Evolutionary conservation across 2,888 invertebrate species (phyloP), one percentile per base, ranked within the genome.

Genomic region (Nomada goodeniana): DNA sequence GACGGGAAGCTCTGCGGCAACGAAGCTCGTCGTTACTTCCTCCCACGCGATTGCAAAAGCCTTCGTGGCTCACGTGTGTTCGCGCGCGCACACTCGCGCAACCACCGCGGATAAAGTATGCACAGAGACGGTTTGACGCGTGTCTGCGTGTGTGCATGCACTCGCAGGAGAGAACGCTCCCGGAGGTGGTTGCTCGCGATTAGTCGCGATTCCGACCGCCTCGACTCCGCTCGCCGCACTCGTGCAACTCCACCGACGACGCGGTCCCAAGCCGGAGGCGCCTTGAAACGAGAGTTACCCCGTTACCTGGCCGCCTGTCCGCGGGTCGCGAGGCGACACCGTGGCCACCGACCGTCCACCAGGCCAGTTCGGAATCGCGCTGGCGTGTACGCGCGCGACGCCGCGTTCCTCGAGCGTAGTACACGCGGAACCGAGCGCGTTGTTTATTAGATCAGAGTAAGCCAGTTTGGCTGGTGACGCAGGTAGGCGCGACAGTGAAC

Each of bases 391-490:
- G 65, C 50, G 69, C 71, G 55, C 53, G 26, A 65, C 53, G 80
- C 67, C 73, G 52, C 71, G 69, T 68, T 75, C 55, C 67, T 18
- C 20, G 53, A 57, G 26, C 67, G 63, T 50, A 57, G 71, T 72
- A 75, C 73, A 69, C 75, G 78, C 70, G 80, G 71, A 57, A 9
- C 71, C 60, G 57, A 61, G 76, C 63, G 76, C 78, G 89, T 90
- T 90, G 90, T 90, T 92, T 92, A 92, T 92, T 92, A 92, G 92
- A 92, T 92, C 91, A 92, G 89, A 91, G 89, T 92, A 92, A 92
- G 92, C 92, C 92, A 92, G 92, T 92, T 92, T 91, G 92, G 88
- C 89, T n/a, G 89, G 89, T 89, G 91, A 91, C 91, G 90, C 90
- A 89, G 81, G 80, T 83, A 86, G 86, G 88, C 63, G 87, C 88